These are phyloP conservation scores for Gymnocephalus cernua DNA, from an alignment of 2,113 vertebrate species.

Conservation along the genomic window DNA sequence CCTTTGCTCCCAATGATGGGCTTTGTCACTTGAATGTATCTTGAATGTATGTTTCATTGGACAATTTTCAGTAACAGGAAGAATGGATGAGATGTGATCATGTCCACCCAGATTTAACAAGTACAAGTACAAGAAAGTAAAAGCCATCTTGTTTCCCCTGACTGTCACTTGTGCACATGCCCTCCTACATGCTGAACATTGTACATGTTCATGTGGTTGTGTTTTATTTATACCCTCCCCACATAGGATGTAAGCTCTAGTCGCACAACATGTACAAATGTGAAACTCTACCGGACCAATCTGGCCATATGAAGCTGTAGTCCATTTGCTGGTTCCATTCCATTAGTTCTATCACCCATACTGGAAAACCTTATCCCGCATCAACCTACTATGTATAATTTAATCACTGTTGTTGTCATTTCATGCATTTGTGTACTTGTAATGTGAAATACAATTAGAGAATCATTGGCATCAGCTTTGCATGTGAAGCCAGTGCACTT, in stretches of 20 bases:
- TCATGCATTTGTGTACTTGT: slow-evolving; percentile 51
- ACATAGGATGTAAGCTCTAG: slow-evolving; percentile 40
- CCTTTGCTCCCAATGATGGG: too few relatives aligned
- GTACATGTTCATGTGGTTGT: slow-evolving; percentile 20
- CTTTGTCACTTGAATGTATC: not conserved
- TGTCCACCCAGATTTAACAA: not conserved
- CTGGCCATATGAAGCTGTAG: slow-evolving; percentile 26
- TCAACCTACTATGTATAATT: slow-evolving; percentile 33
- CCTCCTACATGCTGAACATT: not conserved
- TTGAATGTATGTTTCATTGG: too few relatives aligned
- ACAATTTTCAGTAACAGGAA: not conserved
- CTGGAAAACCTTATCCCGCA: slow-evolving; percentile 2
- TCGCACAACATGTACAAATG: slow-evolving; percentile 21
- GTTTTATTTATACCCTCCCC: slow-evolving; percentile 47
- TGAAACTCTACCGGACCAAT: slow-evolving; percentile 44
- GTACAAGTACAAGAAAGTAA: not conserved
- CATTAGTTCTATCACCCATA: slow-evolving; percentile 43
- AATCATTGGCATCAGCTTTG: slow-evolving; percentile 20
- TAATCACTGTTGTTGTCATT: slow-evolving; percentile 41
- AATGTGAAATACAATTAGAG: slow-evolving; percentile 31
- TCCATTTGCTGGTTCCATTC: slow-evolving; percentile 40
- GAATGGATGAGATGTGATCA: not conserved
- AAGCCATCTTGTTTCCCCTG: not conserved
- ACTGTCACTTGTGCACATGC: not conserved
- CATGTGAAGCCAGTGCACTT: not conserved